Percentiles rank a stretch among this genome's conserved stretches.
Evolutionary conservation across 2,113 vertebrate species (phyloP).

Genomic region (Cheirogaleus medius): DNA sequence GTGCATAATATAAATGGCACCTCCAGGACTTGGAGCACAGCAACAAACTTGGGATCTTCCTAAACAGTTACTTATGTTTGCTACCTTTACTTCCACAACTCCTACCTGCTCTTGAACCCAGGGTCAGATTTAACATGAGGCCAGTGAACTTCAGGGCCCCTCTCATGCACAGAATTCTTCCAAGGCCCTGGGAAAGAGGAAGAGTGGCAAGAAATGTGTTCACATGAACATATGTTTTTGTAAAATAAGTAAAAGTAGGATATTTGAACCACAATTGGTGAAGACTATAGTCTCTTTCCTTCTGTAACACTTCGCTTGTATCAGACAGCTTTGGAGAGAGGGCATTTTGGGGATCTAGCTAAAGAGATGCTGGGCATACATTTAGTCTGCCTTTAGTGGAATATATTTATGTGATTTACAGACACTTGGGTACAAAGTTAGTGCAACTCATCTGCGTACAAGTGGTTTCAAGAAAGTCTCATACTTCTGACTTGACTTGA

Average conservation of each 20-base stretch:
- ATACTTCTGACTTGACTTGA: background rate
- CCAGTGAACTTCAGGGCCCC: background rate
- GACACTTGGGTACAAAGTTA: background rate
- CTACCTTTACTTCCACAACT: background rate
- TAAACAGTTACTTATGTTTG: background rate
- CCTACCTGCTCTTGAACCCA: background rate
- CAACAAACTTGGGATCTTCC: background rate
- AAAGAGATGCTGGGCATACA: background rate
- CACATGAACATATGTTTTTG: background rate
- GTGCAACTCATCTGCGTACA: no score
- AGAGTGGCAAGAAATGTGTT: background rate
- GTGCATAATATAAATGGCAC: background rate
- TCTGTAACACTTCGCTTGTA: background rate
- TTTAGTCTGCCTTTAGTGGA: background rate
- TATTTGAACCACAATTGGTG: background rate
- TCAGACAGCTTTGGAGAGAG: background rate
- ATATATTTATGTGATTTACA: background rate
- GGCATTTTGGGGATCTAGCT: background rate
- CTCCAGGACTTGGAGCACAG: background rate
- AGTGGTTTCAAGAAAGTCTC: background rate
- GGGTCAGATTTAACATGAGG: background rate
- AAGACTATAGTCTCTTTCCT: background rate
- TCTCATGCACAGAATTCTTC: background rate
- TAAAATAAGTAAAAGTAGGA: background rate
- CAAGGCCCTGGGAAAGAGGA: background rate